A percentile compares a stretch with the other conserved stretches of the same genome.
Conservation (phyloP, 2,113 vertebrate species). For the Anolis sagrei region DNA sequence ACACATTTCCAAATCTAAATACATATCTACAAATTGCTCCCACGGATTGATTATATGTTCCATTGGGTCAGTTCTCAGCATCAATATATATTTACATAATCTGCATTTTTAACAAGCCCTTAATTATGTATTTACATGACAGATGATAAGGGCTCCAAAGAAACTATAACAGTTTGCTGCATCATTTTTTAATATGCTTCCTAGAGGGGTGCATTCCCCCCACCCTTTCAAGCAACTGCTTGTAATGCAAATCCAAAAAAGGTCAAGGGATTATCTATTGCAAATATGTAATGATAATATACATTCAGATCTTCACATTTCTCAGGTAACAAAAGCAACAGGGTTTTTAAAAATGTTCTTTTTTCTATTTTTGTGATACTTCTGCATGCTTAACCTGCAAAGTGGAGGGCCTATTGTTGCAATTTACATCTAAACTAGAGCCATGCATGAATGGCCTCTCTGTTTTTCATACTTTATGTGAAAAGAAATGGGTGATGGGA, state of each 20-base stretch:
- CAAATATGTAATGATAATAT: neutral
- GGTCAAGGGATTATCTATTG: neutral
- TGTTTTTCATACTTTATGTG: no score
- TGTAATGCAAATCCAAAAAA: neutral
- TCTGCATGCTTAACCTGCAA: no score
- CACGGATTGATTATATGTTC: neutral
- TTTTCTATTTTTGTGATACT: no score
- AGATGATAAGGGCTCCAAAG: constrained; percentile 29
- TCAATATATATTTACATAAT: constrained; percentile 59
- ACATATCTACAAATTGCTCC: constrained; percentile 44
- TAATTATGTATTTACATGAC: constrained; percentile 53
- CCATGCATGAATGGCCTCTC: no score
- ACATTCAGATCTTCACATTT: no score
- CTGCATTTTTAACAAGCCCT: constrained; percentile 52
- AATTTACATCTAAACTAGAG: no score
- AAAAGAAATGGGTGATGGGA: no score
- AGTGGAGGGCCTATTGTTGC: no score
- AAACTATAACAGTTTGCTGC: neutral
- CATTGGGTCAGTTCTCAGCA: constrained; percentile 35
- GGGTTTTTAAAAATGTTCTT: no score
- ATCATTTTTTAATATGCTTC: neutral
- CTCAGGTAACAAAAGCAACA: no score
- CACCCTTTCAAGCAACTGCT: neutral
- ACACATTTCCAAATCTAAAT: constrained; percentile 5
- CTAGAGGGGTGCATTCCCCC: neutral